phyloP scores from a whole-genome alignment of 1,140 invertebrate genomes.

The Schlechtendalia chinensis region DNA sequence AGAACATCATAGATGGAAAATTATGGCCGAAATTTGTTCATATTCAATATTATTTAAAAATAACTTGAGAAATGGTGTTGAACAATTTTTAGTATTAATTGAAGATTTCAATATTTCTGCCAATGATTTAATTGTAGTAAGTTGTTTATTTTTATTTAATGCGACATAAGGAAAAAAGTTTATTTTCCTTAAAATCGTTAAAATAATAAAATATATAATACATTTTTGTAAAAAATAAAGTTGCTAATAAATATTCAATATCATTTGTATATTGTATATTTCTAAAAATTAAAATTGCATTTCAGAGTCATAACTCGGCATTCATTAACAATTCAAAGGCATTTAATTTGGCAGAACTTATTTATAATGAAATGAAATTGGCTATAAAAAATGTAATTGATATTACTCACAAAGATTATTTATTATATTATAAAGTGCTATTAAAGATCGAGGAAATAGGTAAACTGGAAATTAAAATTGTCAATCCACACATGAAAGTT shows the following conservation, averaged over 20 bases:
- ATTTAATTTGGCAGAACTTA: constrained; percentile 41
- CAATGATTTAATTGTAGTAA: constrained; percentile 31
- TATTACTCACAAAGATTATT: background rate
- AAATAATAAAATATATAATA: too few relatives aligned
- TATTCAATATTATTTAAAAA: constrained; percentile 33
- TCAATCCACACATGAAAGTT: background rate
- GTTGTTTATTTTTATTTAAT: background rate
- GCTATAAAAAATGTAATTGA: background rate
- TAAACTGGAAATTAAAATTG: background rate
- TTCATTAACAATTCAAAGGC: background rate
- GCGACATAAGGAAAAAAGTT: too few relatives aligned
- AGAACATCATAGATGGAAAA: background rate
- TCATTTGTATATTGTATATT: too few relatives aligned
- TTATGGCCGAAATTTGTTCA: constrained; percentile 33
- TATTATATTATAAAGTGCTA: constrained; percentile 3
- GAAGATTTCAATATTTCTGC: background rate
- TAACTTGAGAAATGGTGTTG: constrained; percentile 8
- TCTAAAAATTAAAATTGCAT: background rate
- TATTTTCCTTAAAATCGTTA: too few relatives aligned
- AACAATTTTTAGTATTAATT: constrained; percentile 13
- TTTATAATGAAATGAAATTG: constrained; percentile 30
- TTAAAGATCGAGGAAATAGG: background rate
- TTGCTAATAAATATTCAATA: too few relatives aligned
- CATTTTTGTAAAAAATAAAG: too few relatives aligned
- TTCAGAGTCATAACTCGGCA: constrained; percentile 7